Conservation (phyloP, 2,888 invertebrate species). For the Drosophila imparisetae region DNA sequence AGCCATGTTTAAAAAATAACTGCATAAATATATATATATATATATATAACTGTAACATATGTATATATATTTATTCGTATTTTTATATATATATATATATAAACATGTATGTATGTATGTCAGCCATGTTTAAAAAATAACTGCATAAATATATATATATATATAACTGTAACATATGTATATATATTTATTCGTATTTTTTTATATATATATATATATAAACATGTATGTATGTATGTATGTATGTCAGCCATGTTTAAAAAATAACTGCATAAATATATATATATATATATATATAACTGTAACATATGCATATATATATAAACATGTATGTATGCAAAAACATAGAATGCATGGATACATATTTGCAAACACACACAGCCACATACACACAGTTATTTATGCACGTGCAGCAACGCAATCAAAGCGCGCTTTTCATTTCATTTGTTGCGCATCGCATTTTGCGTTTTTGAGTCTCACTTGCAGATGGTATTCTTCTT, state of each 20-base stretch:
- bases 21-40: neutral
- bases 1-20: conserved; percentile 18
- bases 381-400: neutral
- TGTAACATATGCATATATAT: neutral
- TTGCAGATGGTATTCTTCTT: conserved; percentile 1
- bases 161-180: neutral
- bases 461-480: neutral
- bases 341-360: conserved; percentile 1
- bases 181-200: neutral
- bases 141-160: neutral
- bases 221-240: too few species aligned
- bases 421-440: conserved; percentile 46
- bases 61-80: neutral
- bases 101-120: conserved; percentile 4
- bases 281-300: neutral
- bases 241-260: conserved; percentile 30
- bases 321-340: too few species aligned
- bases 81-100: neutral
- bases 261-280: neutral
- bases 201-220: neutral
- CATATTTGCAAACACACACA: neutral
- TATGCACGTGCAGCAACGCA: conserved; percentile 18
- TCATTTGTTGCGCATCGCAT: conserved; percentile 42
- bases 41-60: neutral
- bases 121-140: conserved; percentile 21